Base-by-base conservation (phyloP, 2,888 invertebrate species). In the Himalopsyche kuldschensis region DNA sequence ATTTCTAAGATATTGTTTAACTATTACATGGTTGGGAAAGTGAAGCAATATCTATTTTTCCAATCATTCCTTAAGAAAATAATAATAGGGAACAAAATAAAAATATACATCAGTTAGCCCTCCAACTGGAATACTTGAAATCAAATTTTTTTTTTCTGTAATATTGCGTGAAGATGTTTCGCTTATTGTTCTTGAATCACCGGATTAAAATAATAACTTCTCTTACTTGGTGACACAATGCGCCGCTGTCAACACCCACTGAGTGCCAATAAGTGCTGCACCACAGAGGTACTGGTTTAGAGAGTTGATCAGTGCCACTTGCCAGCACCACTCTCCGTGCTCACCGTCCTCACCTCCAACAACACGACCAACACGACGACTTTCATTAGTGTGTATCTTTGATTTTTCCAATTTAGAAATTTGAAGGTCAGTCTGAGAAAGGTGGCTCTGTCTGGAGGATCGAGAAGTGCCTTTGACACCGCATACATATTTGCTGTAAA, bases 311-410 rank as follows among this genome's bases (percentile, higher is more conserved):
- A 98, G 93, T 0, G 98, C 98, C 86, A 96, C 97, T 91, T 97
- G 97, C 97, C 97, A 97, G 90, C 97, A 97, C 97, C 97, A 98
- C 92, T 97, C 97, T 76, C 97, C 97, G 84, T 97, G 95, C 87
- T 95, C 95, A 1, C 97, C 97, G 89, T 98, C 97, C 89, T 95
- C 96, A 17, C 98, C 98, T 15, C 98, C 98, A 86, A 98, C 97
- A 84, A 98, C 97, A 27, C 94, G 90, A 0, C 89, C 92, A 1
- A 31, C 41, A 6, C 84, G 69, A n/a, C 32, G 75, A 31, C 80
- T 78, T 47, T 78, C 75, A 24, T 55, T 41, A 1, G 75, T 11
- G 35, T 30, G 30, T 4, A 75, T 17, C 27, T 41, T 77, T 30
- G 55, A n/a, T 8, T 55, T 83, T 27, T 79, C 82, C 55, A 48